Base-by-base conservation (phyloP, 2,888 invertebrate species). In the Meliscaeva auricollis region DNA sequence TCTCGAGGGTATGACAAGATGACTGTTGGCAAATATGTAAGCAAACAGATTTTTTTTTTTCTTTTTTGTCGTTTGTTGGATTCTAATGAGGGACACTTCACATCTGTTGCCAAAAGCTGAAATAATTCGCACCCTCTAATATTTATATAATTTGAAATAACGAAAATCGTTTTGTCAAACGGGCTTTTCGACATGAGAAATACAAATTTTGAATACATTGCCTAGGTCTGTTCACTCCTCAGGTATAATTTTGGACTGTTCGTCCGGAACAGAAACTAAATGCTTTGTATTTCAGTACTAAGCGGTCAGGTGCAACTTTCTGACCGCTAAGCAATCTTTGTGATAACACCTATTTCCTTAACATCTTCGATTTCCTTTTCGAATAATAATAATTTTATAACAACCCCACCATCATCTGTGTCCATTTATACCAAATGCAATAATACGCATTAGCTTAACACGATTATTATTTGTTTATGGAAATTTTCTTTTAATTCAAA, bases 41-140 rank as follows among this genome's bases (percentile, higher is more conserved):
- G 13, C 38, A 58, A 58, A 20, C 13, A 20, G 38, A 56, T 22
- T 5, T 35, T 66, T 64, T n/a, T 46, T 60, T 50, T 70, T 56
- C n/a, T 35, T 68, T 22, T 13, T 64, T 70, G 64, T 64, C 38
- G 38, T 56, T 50, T 60, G 60, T 76, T 60, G 15, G 22, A 35
- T 64, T 83, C 74, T 72, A 76, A 80, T 84, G 70, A 84, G 80
- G 80, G 75, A 80, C 54, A 84, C 84, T 84, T 72, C 72, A 84
- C 84, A 84, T 84, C 84, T 84, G 84, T 84, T 84, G 80, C 60
- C 32, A 48, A 26, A 68, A 66, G 75, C 46, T 72, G 66, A 48
- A 66, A 68, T 17, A 38, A 1, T 84, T 76, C 41, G 30, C 84
- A 78, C 83, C 79, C 83, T 70, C 48, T 17, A 22, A 17, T 44